These are phyloP conservation scores for Synanthedon vespiformis DNA, from an alignment of 2,888 invertebrate species.

Conservation along the genomic window DNA sequence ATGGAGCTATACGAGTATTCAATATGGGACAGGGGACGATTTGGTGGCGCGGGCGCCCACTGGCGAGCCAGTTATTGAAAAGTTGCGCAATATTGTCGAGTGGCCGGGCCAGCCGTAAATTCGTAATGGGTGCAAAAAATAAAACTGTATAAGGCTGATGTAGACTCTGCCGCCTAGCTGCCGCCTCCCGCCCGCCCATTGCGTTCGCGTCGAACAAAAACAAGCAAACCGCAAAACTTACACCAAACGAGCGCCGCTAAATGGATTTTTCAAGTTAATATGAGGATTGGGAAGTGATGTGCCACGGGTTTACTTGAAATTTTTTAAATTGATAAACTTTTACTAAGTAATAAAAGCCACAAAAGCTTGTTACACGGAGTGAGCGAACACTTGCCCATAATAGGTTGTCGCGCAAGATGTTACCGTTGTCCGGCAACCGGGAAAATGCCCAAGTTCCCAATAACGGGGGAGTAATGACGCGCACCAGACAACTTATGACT, in stretches of 20 bases:
- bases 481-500: slow-evolving; percentile 39
- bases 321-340: too few species aligned
- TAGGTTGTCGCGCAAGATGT: slow-evolving; percentile 64
- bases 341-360: not conserved
- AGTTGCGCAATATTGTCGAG: slow-evolving; percentile 69
- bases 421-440: slow-evolving; percentile 37
- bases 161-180: slow-evolving; percentile 25
- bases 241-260: slow-evolving; percentile 28
- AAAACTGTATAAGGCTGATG: slow-evolving; percentile 42
- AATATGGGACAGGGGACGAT: slow-evolving; percentile 47
- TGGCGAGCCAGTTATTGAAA: slow-evolving; percentile 64
- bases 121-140: slow-evolving; percentile 68
- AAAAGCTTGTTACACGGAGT: not conserved
- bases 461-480: slow-evolving; percentile 56
- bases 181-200: slow-evolving; percentile 5
- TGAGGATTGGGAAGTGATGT: slow-evolving; percentile 5
- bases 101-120: slow-evolving; percentile 60
- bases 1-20: slow-evolving; percentile 51
- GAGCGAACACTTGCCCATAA: slow-evolving; percentile 48
- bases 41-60: slow-evolving; percentile 29
- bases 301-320: too few species aligned
- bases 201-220: slow-evolving; percentile 34
- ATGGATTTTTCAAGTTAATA: slow-evolving; percentile 55
- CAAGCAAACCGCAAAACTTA: slow-evolving; percentile 49
- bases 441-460: slow-evolving; percentile 56